Evolutionary conservation across 2,113 vertebrate genomes (phyloP).

Genomic region (Cardinalis cardinalis): DNA sequence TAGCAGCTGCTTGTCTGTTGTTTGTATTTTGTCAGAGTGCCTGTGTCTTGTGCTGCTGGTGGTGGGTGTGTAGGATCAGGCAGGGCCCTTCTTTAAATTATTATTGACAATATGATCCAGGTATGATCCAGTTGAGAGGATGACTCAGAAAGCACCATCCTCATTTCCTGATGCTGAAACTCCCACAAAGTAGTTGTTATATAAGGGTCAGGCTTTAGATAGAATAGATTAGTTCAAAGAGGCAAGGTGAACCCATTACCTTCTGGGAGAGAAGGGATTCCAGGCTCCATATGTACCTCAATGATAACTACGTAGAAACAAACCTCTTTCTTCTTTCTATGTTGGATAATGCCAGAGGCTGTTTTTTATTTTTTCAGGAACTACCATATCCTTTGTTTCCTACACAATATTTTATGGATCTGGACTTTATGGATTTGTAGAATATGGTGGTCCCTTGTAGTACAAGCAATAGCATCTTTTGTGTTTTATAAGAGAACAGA

Average conservation of each 20-base stretch:
- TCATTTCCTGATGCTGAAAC: background rate
- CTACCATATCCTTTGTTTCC: background rate
- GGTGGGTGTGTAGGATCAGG: background rate
- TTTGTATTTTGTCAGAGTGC: background rate
- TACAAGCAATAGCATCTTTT: background rate
- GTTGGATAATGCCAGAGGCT: background rate
- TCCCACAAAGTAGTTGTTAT: background rate
- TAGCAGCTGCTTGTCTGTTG: background rate
- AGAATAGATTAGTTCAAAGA: background rate
- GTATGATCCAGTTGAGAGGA: background rate
- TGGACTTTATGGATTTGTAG: background rate
- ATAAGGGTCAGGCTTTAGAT: background rate
- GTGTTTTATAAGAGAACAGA: background rate
- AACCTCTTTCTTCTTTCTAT: background rate
- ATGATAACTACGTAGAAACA: background rate
- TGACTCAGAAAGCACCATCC: conserved; percentile 8
- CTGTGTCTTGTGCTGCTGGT: accelerated
- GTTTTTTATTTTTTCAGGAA: background rate
- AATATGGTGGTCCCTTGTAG: background rate
- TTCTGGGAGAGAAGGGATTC: background rate
- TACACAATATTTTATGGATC: background rate
- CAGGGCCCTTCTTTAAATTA: background rate
- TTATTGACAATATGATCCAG: background rate
- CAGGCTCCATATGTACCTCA: background rate
- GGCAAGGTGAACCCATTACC: background rate